Conservation (phyloP, 2,888 invertebrate species). For the Oscheius myriophilus region DNA sequence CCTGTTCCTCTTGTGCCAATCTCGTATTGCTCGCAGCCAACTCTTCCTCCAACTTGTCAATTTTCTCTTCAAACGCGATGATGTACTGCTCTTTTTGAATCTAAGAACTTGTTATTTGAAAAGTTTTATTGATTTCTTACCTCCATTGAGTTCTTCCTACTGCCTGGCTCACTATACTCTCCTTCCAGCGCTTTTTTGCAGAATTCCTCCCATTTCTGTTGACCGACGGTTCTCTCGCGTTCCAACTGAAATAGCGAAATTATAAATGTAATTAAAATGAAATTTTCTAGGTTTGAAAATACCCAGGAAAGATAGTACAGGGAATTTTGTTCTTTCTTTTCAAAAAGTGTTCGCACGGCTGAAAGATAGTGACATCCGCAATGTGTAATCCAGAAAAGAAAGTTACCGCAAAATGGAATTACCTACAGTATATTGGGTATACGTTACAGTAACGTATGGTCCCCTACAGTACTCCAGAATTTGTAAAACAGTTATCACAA, state of each 20-base stretch:
- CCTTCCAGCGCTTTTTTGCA: slow-evolving; percentile 6
- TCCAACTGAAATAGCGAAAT: slow-evolving; percentile 33
- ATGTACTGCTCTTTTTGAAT: slow-evolving; percentile 48
- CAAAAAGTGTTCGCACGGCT: no score
- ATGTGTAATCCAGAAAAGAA: no score
- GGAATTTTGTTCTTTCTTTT: no score
- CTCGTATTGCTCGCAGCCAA: slow-evolving; percentile 22
- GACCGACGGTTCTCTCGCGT: slow-evolving; percentile 32
- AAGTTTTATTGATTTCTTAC: not conserved
- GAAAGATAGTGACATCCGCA: no score
- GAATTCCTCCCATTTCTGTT: slow-evolving; percentile 37
- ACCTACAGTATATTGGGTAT: no score
- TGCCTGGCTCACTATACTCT: slow-evolving; percentile 19
- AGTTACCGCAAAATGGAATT: no score
- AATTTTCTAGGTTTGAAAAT: not conserved
- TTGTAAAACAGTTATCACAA: no score
- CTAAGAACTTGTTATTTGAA: not conserved
- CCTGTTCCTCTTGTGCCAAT: slow-evolving; percentile 6
- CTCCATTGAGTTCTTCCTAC: slow-evolving; percentile 40
- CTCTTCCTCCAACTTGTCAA: slow-evolving; percentile 31
- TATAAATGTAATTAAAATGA: no score
- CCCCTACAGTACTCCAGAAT: no score
- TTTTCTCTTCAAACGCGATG: slow-evolving; percentile 43
- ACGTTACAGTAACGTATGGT: no score
- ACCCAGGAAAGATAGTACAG: no score